phyloP scores from a whole-genome alignment of 2,888 invertebrate genomes.

The Pristionchus arcanus region DNA sequence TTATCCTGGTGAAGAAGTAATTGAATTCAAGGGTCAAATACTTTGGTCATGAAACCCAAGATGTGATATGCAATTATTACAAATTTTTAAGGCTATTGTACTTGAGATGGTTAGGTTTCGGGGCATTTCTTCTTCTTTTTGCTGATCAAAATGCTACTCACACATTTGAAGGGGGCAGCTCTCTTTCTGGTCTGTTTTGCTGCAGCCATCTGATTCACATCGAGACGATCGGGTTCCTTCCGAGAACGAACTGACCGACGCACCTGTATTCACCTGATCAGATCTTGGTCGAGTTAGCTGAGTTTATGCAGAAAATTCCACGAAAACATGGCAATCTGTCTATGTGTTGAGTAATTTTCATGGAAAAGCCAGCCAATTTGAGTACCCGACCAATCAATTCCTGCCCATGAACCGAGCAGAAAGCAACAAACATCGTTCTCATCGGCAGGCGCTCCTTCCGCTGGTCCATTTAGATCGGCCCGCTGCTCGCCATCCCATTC shows the following conservation, averaged over 20 bases:
- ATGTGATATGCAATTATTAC: too few relatives aligned
- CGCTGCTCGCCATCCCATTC: neutral
- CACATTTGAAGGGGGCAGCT: neutral
- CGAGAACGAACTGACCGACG: neutral
- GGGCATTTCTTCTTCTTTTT: too few relatives aligned
- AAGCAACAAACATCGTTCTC: neutral
- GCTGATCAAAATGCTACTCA: too few relatives aligned
- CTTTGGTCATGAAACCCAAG: too few relatives aligned
- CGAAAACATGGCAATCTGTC: neutral
- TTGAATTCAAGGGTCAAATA: too few relatives aligned
- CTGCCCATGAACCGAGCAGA: neutral
- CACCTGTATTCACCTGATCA: neutral
- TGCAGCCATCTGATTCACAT: neutral
- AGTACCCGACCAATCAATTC: neutral
- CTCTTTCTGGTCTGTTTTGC: neutral
- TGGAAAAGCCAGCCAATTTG: neutral
- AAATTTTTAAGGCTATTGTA: too few relatives aligned
- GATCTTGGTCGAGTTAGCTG: too few relatives aligned
- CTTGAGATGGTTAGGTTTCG: too few relatives aligned
- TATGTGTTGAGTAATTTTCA: neutral
- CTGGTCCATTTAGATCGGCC: too few relatives aligned
- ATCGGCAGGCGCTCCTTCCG: neutral
- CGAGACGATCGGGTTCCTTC: conserved; percentile 24
- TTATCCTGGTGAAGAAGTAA: too few relatives aligned
- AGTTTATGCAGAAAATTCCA: neutral